Base-by-base conservation (phyloP, 2,113 vertebrate genomes). In the Taxidea taxus region DNA sequence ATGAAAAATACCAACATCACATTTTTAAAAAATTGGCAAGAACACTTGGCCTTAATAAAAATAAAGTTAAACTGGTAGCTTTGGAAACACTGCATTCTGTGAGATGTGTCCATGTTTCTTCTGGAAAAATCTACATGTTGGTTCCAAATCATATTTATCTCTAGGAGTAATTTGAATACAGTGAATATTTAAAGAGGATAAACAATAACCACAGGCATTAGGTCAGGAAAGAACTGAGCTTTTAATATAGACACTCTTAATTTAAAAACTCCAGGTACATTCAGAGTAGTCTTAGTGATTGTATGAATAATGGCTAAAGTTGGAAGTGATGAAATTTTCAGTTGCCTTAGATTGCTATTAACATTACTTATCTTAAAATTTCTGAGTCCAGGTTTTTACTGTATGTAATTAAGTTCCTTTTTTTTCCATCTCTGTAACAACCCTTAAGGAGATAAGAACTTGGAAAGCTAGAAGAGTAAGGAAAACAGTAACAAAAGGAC, bases 41-140 rank as follows among this genome's bases (percentile, higher is more conserved):
- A 68, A 93, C 58, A 93, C 6, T 95, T 92, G 90, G 81, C 66
- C 37, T 88, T 95, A 90, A 78, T 90, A 72, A 93, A 97, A 97
- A 47, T 77, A 88, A 94, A 75, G 68, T 62, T 74, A 87, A 97
- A 82, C 29, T 60, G 39, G 51, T 82, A 78, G 86, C 51, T 95
- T 95, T 54, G n/a, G 92, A 80, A 97, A 95, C 27, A 74, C 54
- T 68, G n/a, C 6, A 29, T 94, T 92, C 49, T 93, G 39, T 90
- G 37, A 97, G 25, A 58, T 54, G 14, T 88, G 21, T 27, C 68
- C 42, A 39, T 84, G n/a, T 94, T 95, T 94, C 62, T 64, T 96
- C 31, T 10, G n/a, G 49, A 82, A 96, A 85, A 94, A 94, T 60
- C 25, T 39, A 27, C 34, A 25, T 20, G 4, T n/a, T 83, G 31